Evolutionary conservation across 2,797 vertebrate genomes (phyloP), one percentile per base, ranked within the genome.

Genomic region (Arctocebus calabarensis): DNA sequence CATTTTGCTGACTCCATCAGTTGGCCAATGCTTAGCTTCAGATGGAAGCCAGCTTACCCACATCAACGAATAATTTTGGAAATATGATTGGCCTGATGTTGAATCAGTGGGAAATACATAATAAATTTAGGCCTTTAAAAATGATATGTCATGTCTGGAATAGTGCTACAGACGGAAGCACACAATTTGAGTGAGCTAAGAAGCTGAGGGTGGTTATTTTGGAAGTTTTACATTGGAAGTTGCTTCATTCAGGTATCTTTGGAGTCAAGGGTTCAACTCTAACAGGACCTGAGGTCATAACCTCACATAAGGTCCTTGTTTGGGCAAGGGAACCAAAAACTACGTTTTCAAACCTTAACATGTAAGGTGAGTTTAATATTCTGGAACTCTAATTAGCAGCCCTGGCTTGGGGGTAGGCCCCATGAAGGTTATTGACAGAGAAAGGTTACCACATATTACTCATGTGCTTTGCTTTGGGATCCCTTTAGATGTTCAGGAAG

Each of bases 151-250:
- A 20, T 48, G 27, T 5, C 34, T 90, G 55, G 40, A 74, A 27
- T 17, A 86, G 29, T 27, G 62, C 62, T 83, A 32, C 32, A 68
- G 16, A 84, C 84, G 25, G 29, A 59, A 29, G 25, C n/a, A n/a
- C 6, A 23, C 8, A 20, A 20, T 43, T 68, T 84, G 23, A 88
- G 23, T 66, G 25, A 82, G 45, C 78, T 66, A 83, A 64, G 68
- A 90, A 84, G 37, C 43, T 25, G 32, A 84, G 19, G 7, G 14
- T 93, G 55, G 29, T 84, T 93, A 70, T 85, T 90, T 81, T 81
- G 29, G 62, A 45, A 75, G 66, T 27, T 81, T 5, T 19, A 40
- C 32, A 40, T 79, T 68, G 84, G 16, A 81, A 25, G 20, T 12
- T 88, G 37, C 61, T 90, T 61, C 79, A 20, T 66, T 82, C 19